A percentile compares a stretch with the other conserved stretches of the same genome.
phyloP scores from a whole-genome alignment of 1,140 invertebrate genomes.

The Carposina sasakii region DNA sequence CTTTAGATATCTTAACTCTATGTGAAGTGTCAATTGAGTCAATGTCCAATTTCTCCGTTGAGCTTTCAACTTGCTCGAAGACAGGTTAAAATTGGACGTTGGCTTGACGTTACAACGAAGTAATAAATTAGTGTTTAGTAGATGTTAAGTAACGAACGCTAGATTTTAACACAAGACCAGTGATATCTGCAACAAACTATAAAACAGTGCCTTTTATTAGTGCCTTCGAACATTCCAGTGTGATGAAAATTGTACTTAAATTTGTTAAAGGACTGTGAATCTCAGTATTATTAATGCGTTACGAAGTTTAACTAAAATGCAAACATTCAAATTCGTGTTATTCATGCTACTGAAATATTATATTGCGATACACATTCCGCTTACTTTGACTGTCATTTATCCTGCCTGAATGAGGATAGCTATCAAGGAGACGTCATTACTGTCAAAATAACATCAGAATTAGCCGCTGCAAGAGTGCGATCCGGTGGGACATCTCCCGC shows the following conservation, averaged over 20 bases:
- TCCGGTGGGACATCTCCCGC: neutral
- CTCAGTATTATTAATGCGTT: constrained; percentile 45
- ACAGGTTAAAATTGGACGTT: constrained; percentile 41
- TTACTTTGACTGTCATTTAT: no score
- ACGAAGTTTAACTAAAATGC: no score
- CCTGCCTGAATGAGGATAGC: no score
- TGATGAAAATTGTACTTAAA: constrained; percentile 31
- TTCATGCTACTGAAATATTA: no score
- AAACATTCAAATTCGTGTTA: no score
- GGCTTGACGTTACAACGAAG: constrained; percentile 52
- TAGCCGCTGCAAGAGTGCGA: constrained; percentile 6
- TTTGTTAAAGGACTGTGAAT: constrained; percentile 29
- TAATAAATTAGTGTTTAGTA: constrained; percentile 43
- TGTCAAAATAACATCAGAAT: no score
- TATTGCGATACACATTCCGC: no score
- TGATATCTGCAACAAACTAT: constrained; percentile 21
- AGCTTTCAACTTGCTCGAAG: constrained; percentile 23
- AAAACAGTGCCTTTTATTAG: constrained; percentile 32
- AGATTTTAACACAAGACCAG: constrained; percentile 44
- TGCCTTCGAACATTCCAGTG: constrained; percentile 31
- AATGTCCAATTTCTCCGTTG: constrained; percentile 39
- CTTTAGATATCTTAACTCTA: neutral
- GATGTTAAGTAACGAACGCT: constrained; percentile 46
- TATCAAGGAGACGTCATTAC: constrained; percentile 11
- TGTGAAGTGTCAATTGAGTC: constrained; percentile 39